phyloP scores from a whole-genome alignment of 2,113 vertebrate species.

The Crypturellus undulatus region DNA sequence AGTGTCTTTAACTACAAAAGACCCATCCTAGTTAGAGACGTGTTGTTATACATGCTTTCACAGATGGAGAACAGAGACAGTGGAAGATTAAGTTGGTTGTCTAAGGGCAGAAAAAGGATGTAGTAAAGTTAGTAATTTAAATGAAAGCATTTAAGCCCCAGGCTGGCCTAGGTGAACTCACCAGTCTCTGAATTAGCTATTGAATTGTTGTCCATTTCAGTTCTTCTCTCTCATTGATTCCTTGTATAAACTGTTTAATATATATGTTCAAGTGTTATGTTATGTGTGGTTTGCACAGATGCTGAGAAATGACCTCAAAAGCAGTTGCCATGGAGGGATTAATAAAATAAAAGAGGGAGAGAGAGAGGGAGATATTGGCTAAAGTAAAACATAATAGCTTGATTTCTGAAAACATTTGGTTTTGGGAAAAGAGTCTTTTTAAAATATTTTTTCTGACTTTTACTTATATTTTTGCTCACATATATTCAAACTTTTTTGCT shows the following conservation, averaged over 20 bases:
- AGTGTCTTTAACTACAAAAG: not conserved
- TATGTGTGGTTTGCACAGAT: not conserved
- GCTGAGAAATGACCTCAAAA: not conserved
- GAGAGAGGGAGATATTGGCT: not conserved
- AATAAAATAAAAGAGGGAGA: not conserved
- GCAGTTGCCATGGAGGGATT: not conserved
- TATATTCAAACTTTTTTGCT: not conserved
- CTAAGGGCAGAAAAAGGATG: not conserved
- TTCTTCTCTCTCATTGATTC: not conserved
- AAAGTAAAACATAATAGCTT: not conserved
- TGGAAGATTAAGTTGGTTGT: not conserved
- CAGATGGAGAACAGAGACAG: not conserved
- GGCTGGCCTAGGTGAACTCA: not conserved
- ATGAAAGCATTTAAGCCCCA: not conserved
- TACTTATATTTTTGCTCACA: not conserved
- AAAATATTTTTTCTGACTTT: not conserved
- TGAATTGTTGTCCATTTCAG: not conserved
- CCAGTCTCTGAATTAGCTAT: not conserved
- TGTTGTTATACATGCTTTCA: not conserved
- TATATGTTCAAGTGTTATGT: fast-evolving
- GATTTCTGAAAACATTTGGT: not conserved
- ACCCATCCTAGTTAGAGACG: not conserved
- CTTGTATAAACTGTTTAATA: not conserved
- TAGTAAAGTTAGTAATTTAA: not conserved
- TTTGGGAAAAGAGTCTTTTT: not conserved